Conservation (phyloP, 2,888 invertebrate genomes). For the Asteroscopus sphinx region DNA sequence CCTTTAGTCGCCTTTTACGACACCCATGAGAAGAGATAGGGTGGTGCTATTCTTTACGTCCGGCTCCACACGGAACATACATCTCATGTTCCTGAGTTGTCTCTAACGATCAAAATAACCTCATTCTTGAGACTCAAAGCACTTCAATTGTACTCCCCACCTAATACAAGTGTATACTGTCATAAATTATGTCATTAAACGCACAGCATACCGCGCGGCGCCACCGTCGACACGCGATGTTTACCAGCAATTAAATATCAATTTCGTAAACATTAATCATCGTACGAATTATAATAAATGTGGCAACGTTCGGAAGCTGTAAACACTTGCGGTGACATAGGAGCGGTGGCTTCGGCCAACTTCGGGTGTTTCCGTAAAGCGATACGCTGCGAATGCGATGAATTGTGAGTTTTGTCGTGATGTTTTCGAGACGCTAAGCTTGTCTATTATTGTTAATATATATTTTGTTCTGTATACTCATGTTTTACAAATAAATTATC, state of each 20-base stretch:
- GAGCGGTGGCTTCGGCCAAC: slow-evolving; percentile 11
- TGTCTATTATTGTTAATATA: too few species aligned
- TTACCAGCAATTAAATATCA: slow-evolving; percentile 84
- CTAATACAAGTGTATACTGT: slow-evolving; percentile 49
- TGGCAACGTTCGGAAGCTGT: slow-evolving; percentile 49
- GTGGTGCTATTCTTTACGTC: too few species aligned
- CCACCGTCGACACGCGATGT: slow-evolving; percentile 63
- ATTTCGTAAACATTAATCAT: slow-evolving; percentile 83
- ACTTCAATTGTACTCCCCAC: slow-evolving; percentile 29
- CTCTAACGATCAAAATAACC: neutral
- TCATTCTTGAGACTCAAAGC: slow-evolving; percentile 13
- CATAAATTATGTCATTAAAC: slow-evolving; percentile 73
- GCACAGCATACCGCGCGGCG: slow-evolving; percentile 63
- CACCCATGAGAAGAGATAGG: too few species aligned
- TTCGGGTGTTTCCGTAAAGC: slow-evolving; percentile 11
- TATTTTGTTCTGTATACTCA: too few species aligned
- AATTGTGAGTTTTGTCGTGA: neutral
- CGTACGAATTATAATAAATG: slow-evolving; percentile 72
- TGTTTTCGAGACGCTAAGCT: too few species aligned
- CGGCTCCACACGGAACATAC: too few species aligned
- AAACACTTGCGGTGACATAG: slow-evolving; percentile 48
- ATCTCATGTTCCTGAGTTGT: neutral
- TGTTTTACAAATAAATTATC: too few species aligned
- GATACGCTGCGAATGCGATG: slow-evolving; percentile 1
- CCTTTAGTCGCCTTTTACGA: too few species aligned